Evolutionary conservation across 2,888 invertebrate genomes (phyloP).

Genomic region (Chrysolina oricalcia): DNA sequence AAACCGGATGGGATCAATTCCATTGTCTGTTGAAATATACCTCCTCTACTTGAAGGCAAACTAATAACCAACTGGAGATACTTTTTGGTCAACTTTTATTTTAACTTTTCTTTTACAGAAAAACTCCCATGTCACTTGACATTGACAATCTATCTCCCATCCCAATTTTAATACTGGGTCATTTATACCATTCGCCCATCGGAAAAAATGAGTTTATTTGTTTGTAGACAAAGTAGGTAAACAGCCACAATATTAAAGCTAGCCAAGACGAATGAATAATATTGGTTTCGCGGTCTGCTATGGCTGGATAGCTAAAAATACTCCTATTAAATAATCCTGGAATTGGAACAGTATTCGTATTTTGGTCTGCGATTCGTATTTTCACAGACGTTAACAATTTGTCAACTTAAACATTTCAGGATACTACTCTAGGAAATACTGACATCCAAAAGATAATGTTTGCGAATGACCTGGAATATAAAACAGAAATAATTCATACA

Average conservation of each 20-base stretch:
- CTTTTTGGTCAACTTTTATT: too few relatives aligned
- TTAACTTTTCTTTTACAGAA: too few relatives aligned
- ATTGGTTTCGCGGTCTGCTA: slow-evolving; percentile 10
- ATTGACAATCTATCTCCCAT: too few relatives aligned
- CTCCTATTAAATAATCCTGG: slow-evolving; percentile 15
- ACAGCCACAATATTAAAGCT: neutral
- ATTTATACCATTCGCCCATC: too few relatives aligned
- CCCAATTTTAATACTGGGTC: too few relatives aligned
- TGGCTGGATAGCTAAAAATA: slow-evolving; percentile 5
- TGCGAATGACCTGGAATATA: neutral
- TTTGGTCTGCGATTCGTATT: slow-evolving; percentile 15
- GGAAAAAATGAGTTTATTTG: neutral
- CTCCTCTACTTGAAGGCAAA: too few relatives aligned
- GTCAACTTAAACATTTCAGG: slow-evolving; percentile 13
- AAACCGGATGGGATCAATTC: too few relatives aligned
- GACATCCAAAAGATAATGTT: neutral
- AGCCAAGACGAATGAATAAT: neutral
- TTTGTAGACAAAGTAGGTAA: neutral
- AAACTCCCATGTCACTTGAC: too few relatives aligned
- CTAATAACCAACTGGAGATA: too few relatives aligned
- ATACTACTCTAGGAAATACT: neutral
- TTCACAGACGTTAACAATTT: slow-evolving; percentile 9
- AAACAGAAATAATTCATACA: neutral
- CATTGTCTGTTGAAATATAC: too few relatives aligned
- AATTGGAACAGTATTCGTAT: slow-evolving; percentile 23